Percentiles rank a stretch among this genome's conserved stretches.
phyloP scores from a whole-genome alignment of 2,888 invertebrate species.

The Smittia aterrima region DNA sequence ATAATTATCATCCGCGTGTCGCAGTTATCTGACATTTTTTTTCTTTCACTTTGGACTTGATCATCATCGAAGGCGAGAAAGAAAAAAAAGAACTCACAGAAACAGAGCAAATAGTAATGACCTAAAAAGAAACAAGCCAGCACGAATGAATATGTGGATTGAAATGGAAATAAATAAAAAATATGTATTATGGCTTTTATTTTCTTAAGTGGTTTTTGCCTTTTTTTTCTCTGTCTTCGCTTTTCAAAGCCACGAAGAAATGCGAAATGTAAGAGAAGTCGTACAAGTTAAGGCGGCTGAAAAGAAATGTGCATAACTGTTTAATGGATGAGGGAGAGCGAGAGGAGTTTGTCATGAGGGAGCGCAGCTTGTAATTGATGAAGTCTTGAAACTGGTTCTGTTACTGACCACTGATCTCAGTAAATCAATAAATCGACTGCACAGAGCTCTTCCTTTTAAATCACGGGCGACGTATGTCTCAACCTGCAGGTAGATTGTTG shows the following conservation, averaged over 20 bases:
- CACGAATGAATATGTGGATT: background rate
- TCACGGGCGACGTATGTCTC: too few species aligned
- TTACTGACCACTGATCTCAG: too few species aligned
- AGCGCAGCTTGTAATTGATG: too few species aligned
- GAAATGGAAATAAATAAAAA: conserved; percentile 1
- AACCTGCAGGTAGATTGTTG: conserved; percentile 24
- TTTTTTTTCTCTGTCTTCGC: background rate
- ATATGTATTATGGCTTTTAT: background rate
- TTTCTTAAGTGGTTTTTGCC: conserved; percentile 21
- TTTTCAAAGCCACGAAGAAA: conserved; percentile 1
- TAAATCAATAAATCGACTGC: too few species aligned
- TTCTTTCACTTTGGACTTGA: background rate
- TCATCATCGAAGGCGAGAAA: background rate
- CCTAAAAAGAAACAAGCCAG: background rate
- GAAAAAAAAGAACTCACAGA: background rate
- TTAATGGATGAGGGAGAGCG: background rate
- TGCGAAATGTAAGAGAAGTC: conserved; percentile 15
- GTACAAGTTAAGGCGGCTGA: background rate
- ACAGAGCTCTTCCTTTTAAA: too few species aligned
- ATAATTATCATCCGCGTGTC: background rate
- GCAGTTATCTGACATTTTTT: background rate
- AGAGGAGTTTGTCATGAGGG: background rate
- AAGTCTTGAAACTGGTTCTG: too few species aligned
- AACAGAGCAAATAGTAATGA: conserved; percentile 14
- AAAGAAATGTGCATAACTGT: conserved; percentile 23